These are phyloP conservation scores for Eupithecia subfuscata DNA, from an alignment of 2,888 invertebrate genomes.

Conservation along the genomic window DNA sequence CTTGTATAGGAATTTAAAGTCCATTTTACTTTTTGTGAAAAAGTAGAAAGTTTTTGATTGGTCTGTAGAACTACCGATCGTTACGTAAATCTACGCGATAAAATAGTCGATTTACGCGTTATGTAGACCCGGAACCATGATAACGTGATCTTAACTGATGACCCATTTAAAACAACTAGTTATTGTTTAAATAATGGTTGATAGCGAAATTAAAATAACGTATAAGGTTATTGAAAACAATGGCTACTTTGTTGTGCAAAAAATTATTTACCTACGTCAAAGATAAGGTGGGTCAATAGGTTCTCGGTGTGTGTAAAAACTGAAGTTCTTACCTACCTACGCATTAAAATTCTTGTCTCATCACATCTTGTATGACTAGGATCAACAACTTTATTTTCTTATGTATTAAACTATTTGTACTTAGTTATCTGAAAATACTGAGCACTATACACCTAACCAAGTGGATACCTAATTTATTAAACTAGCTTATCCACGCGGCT, in stretches of 20 bases:
- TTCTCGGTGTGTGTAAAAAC: not conserved
- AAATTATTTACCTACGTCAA: not conserved
- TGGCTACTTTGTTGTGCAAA: not conserved
- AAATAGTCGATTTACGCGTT: slow-evolving; percentile 7
- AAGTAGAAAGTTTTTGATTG: not conserved
- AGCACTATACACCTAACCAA: too few relatives aligned
- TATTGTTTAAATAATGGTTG: not conserved
- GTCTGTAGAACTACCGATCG: not conserved
- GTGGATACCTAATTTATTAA: too few relatives aligned
- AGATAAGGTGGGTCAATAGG: not conserved
- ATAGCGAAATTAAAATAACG: not conserved
- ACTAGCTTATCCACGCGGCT: too few relatives aligned
- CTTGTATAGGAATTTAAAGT: not conserved
- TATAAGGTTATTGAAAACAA: slow-evolving; percentile 1
- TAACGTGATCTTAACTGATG: slow-evolving; percentile 10
- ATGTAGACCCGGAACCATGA: slow-evolving; percentile 11
- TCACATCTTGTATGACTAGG: too few relatives aligned
- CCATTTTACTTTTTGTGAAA: not conserved
- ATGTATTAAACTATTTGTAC: too few relatives aligned
- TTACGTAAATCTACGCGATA: slow-evolving; percentile 8
- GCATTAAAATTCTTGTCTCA: not conserved
- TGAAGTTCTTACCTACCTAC: not conserved
- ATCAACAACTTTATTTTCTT: not conserved
- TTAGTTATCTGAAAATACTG: too few relatives aligned
- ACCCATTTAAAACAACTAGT: slow-evolving; percentile 7